Conservation (phyloP, 2,888 invertebrate species). For the Boloria selene region DNA sequence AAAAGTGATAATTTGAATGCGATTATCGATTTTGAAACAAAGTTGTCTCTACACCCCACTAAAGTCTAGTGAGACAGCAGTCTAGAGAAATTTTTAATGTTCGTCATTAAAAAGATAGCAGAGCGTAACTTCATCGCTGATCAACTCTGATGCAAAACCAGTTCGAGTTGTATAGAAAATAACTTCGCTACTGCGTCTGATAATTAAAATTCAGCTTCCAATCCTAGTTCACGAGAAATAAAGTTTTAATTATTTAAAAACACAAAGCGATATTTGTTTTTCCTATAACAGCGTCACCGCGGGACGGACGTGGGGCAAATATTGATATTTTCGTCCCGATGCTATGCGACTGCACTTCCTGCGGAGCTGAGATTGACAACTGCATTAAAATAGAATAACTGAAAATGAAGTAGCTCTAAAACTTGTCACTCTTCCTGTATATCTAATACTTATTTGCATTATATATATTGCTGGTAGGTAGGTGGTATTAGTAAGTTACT, state of each 20-base stretch:
- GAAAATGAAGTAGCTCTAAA: background rate
- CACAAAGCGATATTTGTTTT: conserved; percentile 14
- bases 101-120: background rate
- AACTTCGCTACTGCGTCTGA: too few species aligned
- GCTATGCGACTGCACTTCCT: conserved; percentile 16
- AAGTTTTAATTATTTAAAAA: background rate
- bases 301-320: conserved; percentile 23
- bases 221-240: background rate
- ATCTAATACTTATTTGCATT: background rate
- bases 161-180: background rate
- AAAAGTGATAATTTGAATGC: too few species aligned
- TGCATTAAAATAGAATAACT: conserved; percentile 14
- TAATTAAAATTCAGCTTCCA: background rate
- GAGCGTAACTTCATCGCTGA: background rate
- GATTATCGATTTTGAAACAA: too few species aligned
- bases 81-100: background rate
- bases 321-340: conserved; percentile 25
- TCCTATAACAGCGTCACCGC: conserved; percentile 13
- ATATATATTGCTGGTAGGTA: too few species aligned
- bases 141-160: background rate
- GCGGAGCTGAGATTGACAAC: conserved; percentile 5
- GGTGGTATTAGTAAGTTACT: too few species aligned
- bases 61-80: too few species aligned
- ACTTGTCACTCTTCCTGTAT: background rate
- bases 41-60: too few species aligned